phyloP scores from a whole-genome alignment of 1,140 invertebrate genomes.

The Diachasma alloeum region DNA sequence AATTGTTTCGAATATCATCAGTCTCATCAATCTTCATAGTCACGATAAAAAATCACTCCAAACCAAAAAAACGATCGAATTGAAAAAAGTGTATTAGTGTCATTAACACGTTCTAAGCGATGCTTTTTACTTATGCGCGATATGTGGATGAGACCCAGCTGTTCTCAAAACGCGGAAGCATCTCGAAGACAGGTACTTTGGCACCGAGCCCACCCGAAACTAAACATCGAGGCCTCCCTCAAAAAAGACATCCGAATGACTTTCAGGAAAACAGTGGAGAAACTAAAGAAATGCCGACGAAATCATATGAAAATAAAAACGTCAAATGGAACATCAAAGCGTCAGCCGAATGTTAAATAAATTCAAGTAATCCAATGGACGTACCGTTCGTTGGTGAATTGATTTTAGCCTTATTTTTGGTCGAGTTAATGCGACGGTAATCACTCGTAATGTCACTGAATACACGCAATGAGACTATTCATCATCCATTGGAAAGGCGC shows the following conservation, averaged over 20 bases:
- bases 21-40: too few relatives aligned
- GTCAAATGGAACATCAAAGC: not conserved
- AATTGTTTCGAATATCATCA: too few relatives aligned
- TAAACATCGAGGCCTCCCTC: not conserved
- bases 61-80: too few relatives aligned
- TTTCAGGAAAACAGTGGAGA: not conserved
- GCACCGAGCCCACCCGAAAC: conserved; percentile 16
- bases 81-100: too few relatives aligned
- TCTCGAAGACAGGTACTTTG: conserved; percentile 24
- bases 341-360: not conserved
- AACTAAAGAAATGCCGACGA: not conserved
- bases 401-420: not conserved
- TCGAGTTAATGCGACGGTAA: conserved; percentile 21
- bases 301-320: not conserved
- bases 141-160: not conserved
- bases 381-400: not conserved
- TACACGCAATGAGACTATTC: conserved; percentile 35
- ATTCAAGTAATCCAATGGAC: not conserved
- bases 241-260: not conserved
- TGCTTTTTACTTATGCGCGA: not conserved
- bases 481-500: conserved; percentile 36
- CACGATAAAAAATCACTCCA: too few relatives aligned
- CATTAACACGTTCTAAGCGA: not conserved
- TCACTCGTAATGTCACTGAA: conserved; percentile 13
- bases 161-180: conserved; percentile 15